These are phyloP conservation scores for Cyphomyrus plagiostoma DNA, from an alignment of 2,113 vertebrate species.

Conservation along the genomic window DNA sequence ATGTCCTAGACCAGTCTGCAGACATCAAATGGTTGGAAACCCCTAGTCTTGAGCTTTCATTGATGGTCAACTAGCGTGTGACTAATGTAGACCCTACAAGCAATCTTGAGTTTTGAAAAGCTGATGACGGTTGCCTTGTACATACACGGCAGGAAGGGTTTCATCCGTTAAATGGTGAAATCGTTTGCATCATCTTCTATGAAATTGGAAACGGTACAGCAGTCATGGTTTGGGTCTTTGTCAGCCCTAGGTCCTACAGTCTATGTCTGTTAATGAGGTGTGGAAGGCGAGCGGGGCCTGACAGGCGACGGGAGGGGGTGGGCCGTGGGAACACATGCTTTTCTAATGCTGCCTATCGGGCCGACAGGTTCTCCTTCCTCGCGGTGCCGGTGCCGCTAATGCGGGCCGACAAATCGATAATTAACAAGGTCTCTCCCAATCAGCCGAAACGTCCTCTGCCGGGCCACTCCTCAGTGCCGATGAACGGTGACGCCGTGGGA, in stretches of 20 bases:
- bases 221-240: background rate
- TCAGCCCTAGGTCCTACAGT: background rate
- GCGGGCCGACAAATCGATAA: conserved; percentile 14
- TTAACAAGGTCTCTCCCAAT: conserved; percentile 7
- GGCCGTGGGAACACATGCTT: background rate
- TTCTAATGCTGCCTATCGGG: background rate
- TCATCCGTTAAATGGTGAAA: background rate
- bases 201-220: background rate
- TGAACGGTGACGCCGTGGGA: background rate
- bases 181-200: background rate
- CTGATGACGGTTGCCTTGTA: background rate
- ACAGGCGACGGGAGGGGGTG: background rate
- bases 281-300: background rate
- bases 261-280: background rate
- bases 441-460: background rate
- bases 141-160: background rate
- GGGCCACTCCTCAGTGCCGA: background rate
- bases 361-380: background rate
- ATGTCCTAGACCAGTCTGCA: background rate
- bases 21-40: background rate
- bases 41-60: background rate
- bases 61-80: background rate
- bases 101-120: background rate
- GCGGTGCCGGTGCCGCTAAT: background rate
- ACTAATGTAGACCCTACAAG: background rate